These are phyloP conservation scores for Mythimna albipuncta DNA, from an alignment of 2,888 invertebrate species.

Conservation along the genomic window DNA sequence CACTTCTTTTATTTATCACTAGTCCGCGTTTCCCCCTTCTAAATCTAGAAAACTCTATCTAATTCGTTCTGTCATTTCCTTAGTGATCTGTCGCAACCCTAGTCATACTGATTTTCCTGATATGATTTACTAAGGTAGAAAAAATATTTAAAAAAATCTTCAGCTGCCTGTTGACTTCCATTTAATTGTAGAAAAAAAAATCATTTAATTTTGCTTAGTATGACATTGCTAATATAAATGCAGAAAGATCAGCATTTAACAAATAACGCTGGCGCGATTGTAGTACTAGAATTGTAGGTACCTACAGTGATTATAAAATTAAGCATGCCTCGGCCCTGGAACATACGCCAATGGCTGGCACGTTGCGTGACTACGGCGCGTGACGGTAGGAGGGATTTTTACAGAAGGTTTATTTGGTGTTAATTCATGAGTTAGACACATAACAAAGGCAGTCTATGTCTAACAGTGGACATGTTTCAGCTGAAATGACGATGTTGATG, in stretches of 20 bases:
- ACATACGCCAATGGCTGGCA: constrained; percentile 59
- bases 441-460: background rate
- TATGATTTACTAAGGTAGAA: no score
- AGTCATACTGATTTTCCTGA: no score
- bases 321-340: constrained; percentile 56
- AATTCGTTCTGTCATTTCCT: no score
- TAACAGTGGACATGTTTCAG: no score
- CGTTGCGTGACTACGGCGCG: constrained; percentile 59
- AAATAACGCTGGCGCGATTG: constrained; percentile 11
- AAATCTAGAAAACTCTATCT: no score
- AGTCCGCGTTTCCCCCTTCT: no score
- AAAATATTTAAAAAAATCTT: background rate
- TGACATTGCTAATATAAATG: constrained; percentile 9
- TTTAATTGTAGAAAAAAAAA: background rate
- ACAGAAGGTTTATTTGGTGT: constrained; percentile 26
- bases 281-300: constrained; percentile 23
- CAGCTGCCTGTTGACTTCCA: no score
- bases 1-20: no score
- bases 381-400: background rate
- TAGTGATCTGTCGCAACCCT: no score
- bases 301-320: constrained; percentile 64
- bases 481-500: no score
- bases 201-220: background rate
- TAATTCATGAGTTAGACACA: background rate
- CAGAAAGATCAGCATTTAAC: constrained; percentile 15